Evolutionary conservation across 1,140 invertebrate species (phyloP), one percentile per base, ranked within the genome.

Genomic region (Heterodera carotae): DNA sequence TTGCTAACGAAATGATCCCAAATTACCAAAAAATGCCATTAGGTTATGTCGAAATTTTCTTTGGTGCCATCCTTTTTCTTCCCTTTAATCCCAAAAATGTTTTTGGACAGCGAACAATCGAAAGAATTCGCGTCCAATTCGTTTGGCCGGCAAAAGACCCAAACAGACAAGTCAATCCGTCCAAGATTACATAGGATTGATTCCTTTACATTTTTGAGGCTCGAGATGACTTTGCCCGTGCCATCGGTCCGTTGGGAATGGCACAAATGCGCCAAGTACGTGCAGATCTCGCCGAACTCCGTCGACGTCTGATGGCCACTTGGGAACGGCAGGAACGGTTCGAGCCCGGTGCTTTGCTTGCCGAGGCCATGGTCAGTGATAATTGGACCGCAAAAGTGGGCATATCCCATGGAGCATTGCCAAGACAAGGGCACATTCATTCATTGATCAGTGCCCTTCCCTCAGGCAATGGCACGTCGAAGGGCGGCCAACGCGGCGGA

Each of bases 181-280:
- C 48, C 48, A 1, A 15, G 4, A 5, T 22, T 18, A 56, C 15
- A n/a, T 56, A 18, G 12, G 48, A 4, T 5, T 12, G 4, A 5
- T 56, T 0, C 48, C 3, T 22, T 56, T 4, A 1, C 48, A 22
- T 22, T 29, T 12, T 34, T 31, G 0, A 74, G 48, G 64, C 59
- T 34, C 27, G 59, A 10, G 27, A 62, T 56, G 72, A 74, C 27
- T 74, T 74, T 62, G 64, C 27, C 36, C 36, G 22, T 59, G 27
- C 72, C 36, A 64, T 74, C 31, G 72, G 72, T 34, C 34, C 43
- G 34, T 31, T 31, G 64, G 59, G 59, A 71, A 74, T 74, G 72
- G 64, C 43, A 62, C 39, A 74, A 64, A 74, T 74, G 72, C n/a
- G 31, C 27, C 33, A 74, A 62, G 29, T 74, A 29, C 59, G 64